phyloP scores from a whole-genome alignment of 2,113 vertebrate species.

The Chaetorhynchus papuensis region DNA sequence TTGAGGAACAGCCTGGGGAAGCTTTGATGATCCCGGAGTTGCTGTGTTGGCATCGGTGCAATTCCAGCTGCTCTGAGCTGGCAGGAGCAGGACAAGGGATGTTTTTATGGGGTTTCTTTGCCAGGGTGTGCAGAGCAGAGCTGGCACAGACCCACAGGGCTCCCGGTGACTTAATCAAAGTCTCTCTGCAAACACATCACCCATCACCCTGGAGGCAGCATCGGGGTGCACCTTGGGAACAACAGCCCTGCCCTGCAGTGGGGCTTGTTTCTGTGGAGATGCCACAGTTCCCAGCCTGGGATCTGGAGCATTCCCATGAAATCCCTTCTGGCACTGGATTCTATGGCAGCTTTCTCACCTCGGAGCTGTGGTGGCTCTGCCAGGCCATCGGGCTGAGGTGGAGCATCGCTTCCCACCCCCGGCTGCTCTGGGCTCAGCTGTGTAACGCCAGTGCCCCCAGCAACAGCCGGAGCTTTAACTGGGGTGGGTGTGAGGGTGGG shows the following conservation, averaged over 20 bases:
- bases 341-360: neutral
- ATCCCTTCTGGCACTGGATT: neutral
- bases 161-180: neutral
- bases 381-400: neutral
- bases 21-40: neutral
- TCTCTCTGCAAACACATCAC: neutral
- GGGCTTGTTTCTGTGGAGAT: neutral
- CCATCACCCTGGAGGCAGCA: neutral
- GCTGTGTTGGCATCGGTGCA: neutral
- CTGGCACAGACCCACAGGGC: neutral
- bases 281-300: neutral
- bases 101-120: neutral
- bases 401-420: neutral
- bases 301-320: neutral
- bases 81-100: neutral
- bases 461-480: neutral
- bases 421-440: neutral
- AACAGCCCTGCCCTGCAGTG: neutral
- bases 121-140: neutral
- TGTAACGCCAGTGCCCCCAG: neutral
- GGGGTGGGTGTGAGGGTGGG: neutral
- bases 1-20: neutral
- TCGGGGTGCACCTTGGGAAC: neutral
- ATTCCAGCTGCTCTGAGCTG: constrained; percentile 12
- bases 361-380: neutral